Evolutionary conservation across 2,113 vertebrate species (phyloP).

Genomic region (Bostrychus sinensis): DNA sequence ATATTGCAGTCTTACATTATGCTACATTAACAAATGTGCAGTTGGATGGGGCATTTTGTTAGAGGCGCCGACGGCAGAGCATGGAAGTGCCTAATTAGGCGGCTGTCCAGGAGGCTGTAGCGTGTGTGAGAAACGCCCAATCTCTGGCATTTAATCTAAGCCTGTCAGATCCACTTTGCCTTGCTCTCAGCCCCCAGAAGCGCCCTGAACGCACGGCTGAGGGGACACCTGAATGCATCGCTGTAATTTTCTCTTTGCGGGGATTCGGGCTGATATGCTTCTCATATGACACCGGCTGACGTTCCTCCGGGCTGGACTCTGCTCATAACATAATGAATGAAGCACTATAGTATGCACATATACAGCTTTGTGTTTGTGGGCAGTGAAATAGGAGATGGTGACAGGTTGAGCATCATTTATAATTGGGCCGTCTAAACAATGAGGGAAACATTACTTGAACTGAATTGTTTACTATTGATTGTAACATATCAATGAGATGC

Average conservation of each 20-base stretch:
- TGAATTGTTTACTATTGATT: slow-evolving; percentile 63
- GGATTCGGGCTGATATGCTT: slow-evolving; percentile 48
- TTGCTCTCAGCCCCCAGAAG: slow-evolving; percentile 61
- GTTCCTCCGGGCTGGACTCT: slow-evolving; percentile 31
- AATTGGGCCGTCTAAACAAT: slow-evolving; percentile 48
- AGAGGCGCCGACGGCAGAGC: slow-evolving; percentile 67
- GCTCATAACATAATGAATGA: slow-evolving; percentile 48
- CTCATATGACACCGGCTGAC: slow-evolving; percentile 55
- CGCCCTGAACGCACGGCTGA: slow-evolving; percentile 60
- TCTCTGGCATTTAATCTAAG: slow-evolving; percentile 79
- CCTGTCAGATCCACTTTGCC: slow-evolving; percentile 78
- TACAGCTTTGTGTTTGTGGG: neutral
- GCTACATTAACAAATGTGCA: slow-evolving; percentile 63
- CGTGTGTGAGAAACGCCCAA: slow-evolving; percentile 73
- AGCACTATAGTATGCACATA: neutral
- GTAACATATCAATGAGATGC: slow-evolving; percentile 43
- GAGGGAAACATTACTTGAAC: slow-evolving; percentile 44
- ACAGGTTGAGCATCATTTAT: slow-evolving; percentile 32
- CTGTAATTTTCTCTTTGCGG: slow-evolving; percentile 68
- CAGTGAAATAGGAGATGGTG: neutral
- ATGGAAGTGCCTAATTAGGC: slow-evolving; percentile 79
- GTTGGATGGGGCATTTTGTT: slow-evolving; percentile 57
- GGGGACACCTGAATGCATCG: slow-evolving; percentile 71
- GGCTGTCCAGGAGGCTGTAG: slow-evolving; percentile 76
- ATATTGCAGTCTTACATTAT: slow-evolving; percentile 38